Evolutionary conservation across 2,113 vertebrate genomes (phyloP).

Genomic region (Lates calcarifer): DNA sequence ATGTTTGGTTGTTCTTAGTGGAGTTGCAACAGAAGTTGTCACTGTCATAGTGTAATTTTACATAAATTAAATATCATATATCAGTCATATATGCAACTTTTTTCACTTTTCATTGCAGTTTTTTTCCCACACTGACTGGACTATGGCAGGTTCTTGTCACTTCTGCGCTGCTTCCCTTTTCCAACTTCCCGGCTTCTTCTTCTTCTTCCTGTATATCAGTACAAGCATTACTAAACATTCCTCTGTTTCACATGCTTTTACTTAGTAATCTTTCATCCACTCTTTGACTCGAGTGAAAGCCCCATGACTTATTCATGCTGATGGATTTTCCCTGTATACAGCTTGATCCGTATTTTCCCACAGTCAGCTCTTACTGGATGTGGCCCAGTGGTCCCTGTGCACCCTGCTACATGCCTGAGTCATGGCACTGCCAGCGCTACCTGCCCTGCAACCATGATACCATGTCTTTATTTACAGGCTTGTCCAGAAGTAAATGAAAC

Average conservation of each 20-base stretch:
- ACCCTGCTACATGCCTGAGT: conserved; percentile 44
- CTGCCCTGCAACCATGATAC: conserved; percentile 31
- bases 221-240: conserved; percentile 70
- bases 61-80: conserved; percentile 51
- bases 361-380: conserved; percentile 69
- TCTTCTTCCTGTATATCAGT: conserved; percentile 32
- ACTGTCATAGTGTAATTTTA: not conserved
- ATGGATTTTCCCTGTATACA: conserved; percentile 84
- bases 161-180: not conserved
- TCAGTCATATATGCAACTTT: not conserved
- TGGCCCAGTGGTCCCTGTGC: conserved; percentile 22
- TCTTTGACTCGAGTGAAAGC: conserved; percentile 73
- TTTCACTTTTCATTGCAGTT: not conserved
- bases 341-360: conserved; percentile 59
- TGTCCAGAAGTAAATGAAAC: not conserved
- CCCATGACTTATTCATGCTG: conserved; percentile 86
- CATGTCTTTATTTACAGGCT: not conserved
- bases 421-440: conserved; percentile 29
- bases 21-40: not conserved
- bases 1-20: not conserved
- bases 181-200: conserved; percentile 1
- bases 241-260: conserved; percentile 75
- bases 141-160: not conserved
- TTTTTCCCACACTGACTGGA: not conserved
- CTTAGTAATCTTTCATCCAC: conserved; percentile 67